phyloP scores from a whole-genome alignment of 2,888 invertebrate species.

The Nymphalis urticae region DNA sequence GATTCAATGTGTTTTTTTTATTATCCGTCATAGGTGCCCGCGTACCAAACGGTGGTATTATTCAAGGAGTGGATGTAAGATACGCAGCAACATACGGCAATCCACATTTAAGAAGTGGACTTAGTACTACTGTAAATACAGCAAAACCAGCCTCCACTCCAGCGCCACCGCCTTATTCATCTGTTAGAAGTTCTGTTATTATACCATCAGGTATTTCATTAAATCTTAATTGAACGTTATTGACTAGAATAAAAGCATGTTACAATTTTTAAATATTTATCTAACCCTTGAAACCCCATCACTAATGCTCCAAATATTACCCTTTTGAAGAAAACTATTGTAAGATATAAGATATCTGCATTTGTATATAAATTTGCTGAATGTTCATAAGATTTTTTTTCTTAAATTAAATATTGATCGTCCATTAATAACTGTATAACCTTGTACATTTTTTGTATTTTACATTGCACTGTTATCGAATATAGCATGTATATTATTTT shows the following conservation, averaged over 20 bases:
- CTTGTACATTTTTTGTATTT: not conserved
- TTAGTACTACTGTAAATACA: conserved; percentile 81
- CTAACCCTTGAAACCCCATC: not conserved
- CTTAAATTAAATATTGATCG: too few species aligned
- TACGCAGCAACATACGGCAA: conserved; percentile 95
- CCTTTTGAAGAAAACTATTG: not conserved
- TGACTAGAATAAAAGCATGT: not conserved
- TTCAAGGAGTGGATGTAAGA: conserved; percentile 87
- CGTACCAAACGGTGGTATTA: conserved; percentile 69
- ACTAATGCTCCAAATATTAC: not conserved
- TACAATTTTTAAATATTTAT: not conserved
- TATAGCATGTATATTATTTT: conserved; percentile 7
- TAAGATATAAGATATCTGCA: not conserved
- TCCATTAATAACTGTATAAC: too few species aligned
- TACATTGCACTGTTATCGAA: not conserved
- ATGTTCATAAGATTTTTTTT: too few species aligned
- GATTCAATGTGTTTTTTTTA: not conserved
- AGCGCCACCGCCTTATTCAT: conserved; percentile 89
- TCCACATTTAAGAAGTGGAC: conserved; percentile 89
- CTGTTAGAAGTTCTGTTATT: conserved; percentile 73
- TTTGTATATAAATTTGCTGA: not conserved
- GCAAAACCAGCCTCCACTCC: conserved; percentile 90
- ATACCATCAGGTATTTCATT: conserved; percentile 65
- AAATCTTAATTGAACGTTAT: not conserved
- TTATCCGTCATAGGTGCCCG: conserved; percentile 42